phyloP scores from a whole-genome alignment of 2,797 vertebrate genomes.

The Centroberyx gerrardi region DNA sequence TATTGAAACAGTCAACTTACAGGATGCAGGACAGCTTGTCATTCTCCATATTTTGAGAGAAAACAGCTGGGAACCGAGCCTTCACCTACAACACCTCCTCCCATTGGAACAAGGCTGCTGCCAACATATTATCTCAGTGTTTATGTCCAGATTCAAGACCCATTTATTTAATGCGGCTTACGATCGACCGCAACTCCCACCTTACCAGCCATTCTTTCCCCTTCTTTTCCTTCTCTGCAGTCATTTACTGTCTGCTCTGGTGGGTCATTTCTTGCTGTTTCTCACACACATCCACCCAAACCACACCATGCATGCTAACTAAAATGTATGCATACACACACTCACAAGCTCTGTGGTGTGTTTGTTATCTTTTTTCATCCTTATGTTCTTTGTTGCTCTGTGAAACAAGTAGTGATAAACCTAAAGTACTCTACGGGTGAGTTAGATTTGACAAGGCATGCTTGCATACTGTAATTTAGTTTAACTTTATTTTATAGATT shows the following conservation, averaged over 20 bases:
- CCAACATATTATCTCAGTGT: conserved; percentile 49
- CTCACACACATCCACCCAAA: conserved; percentile 7
- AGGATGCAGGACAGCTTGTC: conserved; percentile 47
- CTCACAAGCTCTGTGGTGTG: background rate
- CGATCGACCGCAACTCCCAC: conserved; percentile 33
- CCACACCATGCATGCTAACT: background rate
- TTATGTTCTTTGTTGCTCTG: too few species aligned
- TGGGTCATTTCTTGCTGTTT: conserved; percentile 3
- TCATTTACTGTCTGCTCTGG: background rate
- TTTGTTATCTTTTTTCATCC: background rate
- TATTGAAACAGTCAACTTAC: conserved; percentile 45
- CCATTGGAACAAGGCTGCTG: conserved; percentile 40
- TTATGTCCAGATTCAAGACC: conserved; percentile 55
- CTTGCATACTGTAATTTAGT: too few species aligned
- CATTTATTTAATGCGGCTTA: conserved; percentile 52
- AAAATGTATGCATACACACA: background rate
- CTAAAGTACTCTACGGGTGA: background rate
- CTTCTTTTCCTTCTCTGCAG: conserved; percentile 24
- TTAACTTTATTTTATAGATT: conserved; percentile 30
- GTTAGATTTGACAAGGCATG: conserved; percentile 8
- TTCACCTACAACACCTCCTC: conserved; percentile 36
- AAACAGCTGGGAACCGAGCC: conserved; percentile 63
- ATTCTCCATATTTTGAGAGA: conserved; percentile 61
- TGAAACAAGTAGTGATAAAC: background rate
- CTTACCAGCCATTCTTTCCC: conserved; percentile 36